Base-by-base conservation (phyloP, 2,113 vertebrate genomes). In the Helogale parvula region DNA sequence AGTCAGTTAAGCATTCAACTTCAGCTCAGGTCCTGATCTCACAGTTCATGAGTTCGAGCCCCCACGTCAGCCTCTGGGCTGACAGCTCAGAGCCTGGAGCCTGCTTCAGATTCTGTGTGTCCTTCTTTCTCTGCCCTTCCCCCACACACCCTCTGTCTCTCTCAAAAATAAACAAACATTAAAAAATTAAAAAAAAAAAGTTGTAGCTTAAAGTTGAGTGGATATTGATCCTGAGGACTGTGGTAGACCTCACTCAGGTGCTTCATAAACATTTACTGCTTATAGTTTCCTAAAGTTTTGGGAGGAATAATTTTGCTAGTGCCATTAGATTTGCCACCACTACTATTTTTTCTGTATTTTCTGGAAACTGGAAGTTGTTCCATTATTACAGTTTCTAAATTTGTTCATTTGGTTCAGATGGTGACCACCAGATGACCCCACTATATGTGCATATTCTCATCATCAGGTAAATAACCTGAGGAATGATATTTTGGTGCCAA, bases 391-490 rank as follows among this genome's bases (percentile, higher is more conserved):
- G 33, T 68, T 35, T 69, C 23, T 80, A 52, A 91, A 74, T 76
- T 35, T 69, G 77, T 83, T 8, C 38, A 5, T 23, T 84, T 45
- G 45, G 38, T 89, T 87, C 68, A 71, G n/a, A 27, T 3, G 1
- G 33, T 79, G 60, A 77, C 93, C 84, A 89, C 79, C 13, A 86
- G 95, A 72, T 82, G 74, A 90, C 82, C 72, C 76, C 29, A 66
- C 81, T 45, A 38, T 12, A 33, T 35, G 93, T 35, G 60, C 1
- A 1, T 81, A 16, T 33, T 86, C 71, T 71, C 5, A 33, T 21
- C 31, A 31, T 72, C 38, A 45, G 47, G 15, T 17, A 31, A 60
- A 50, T 7, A 45, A 45, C 35, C 31, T n/a, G 1, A 1, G 33
- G 2, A 35, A 63, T 33, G 19, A 23, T 12, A 25, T 71, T 91